Evolutionary conservation across 2,888 invertebrate genomes (phyloP), one percentile per base, ranked within the genome.

Genomic region (Pseudococcus jackbeardsleyi): DNA sequence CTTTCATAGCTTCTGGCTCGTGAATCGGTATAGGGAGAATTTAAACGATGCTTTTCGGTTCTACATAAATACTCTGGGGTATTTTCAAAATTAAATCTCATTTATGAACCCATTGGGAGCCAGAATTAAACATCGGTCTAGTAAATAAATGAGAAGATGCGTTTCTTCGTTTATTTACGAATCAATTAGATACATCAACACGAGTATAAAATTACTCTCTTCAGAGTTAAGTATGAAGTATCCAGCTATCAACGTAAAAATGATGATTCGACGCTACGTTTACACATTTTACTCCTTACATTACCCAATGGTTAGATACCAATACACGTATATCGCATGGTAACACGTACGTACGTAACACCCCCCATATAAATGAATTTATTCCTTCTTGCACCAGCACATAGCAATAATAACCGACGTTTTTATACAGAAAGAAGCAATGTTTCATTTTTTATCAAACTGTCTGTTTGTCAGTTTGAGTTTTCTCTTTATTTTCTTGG

Each of bases 391-490:
- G 64, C 46, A 42, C 1, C 22, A 86, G 86, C 72, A 42, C 42
- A 42, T 42, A 42, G 42, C 42, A 42, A 42, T 42, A 86, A 86
- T 86, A 86, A 86, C 86, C 46, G 64, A 86, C 72, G 86, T 86
- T 86, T 86, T 86, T 86, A 42, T 42, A 33, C 39, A 86, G 72
- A 86, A 72, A 33, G 48, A 68, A 86, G 72, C 86, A 72, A 86
- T 86, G 86, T 86, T 86, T 86, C 86, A 86, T 86, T 86, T 86
- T 86, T 86, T 86, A 86, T 86, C 86, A 86, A 86, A 86, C 86
- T 86, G 86, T 86, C 88, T 88, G 88, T 88, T 84, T 88, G 88
- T 88, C 88, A 88, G 88, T 68, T 88, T 84, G 86, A 89, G 84
- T 89, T 89, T 84, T 86, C 87, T 87, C 86, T 85, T 85, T 79